Evolutionary conservation across 1,140 invertebrate species (phyloP).

Genomic region (Heliconius hermathena): DNA sequence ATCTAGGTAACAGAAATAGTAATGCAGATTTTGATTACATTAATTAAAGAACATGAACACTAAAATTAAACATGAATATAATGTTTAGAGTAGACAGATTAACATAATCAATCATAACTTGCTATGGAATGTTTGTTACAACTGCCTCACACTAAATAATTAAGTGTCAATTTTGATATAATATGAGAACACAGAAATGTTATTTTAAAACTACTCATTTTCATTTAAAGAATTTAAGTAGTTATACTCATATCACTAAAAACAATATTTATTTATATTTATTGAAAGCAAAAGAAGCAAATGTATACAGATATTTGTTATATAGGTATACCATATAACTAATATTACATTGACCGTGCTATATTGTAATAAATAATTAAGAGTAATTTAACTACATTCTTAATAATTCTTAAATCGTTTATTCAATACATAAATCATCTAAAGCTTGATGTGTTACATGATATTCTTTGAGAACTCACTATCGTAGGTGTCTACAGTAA

Average conservation of each 20-base stretch:
- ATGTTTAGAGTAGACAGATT: background rate
- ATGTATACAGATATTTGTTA: background rate
- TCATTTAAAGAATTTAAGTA: background rate
- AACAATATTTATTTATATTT: too few relatives aligned
- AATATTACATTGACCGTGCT: background rate
- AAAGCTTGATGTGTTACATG: background rate
- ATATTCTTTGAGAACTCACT: background rate
- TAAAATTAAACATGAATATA: background rate
- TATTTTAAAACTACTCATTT: background rate
- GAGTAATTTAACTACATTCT: background rate
- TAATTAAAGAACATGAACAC: background rate
- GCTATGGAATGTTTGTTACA: slow-evolving; percentile 1
- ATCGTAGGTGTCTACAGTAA: background rate
- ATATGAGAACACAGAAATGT: background rate
- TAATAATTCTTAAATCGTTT: background rate
- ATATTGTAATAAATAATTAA: background rate
- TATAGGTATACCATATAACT: background rate
- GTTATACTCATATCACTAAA: background rate
- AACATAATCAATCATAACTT: background rate
- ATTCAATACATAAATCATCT: background rate
- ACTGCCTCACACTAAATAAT: background rate
- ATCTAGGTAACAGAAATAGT: background rate
- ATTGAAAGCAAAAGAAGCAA: too few relatives aligned
- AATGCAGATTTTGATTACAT: background rate
- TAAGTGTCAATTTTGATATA: background rate